Base-by-base conservation (phyloP, 2,888 invertebrate genomes). In the Scaptomyza parva region DNA sequence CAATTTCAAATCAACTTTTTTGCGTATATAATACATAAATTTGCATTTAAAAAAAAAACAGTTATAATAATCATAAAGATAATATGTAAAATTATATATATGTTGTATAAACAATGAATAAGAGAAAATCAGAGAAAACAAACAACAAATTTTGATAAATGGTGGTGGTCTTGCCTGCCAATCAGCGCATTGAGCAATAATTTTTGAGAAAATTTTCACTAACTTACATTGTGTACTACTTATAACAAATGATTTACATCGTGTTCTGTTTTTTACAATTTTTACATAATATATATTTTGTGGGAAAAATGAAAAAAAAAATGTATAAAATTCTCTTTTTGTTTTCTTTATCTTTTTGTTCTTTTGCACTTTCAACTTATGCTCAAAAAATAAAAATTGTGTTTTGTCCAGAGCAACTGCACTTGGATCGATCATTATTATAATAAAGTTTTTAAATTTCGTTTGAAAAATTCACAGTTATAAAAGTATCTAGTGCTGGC, bases 381-480 rank as follows among this genome's bases (percentile, higher is more conserved):
- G 18, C 43, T 62, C 60, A 51, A 69, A 62, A 24, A n/a, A n/a
- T n/a, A n/a, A n/a, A n/a, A n/a, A n/a, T n/a, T n/a, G n/a, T n/a
- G n/a, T n/a, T 61, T 39, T 50, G 62, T 24, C 72, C 60, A 44
- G 50, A 57, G 40, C 50, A 40, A 22, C 26, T 14, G 17, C 22
- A n/a, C 18, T 43, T 47, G 11, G 24, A 18, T n/a, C n/a, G n/a
- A n/a, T n/a, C n/a, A n/a, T 20, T 6, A 18, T 18, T 17, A 7
- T 26, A 11, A 37, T 43, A 6, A 30, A 53, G 24, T 41, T 57
- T 59, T 50, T 0, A 35, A 59, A 33, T 39, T 33, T 53, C 22
- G 43, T 53, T 64, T 70, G 44, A 68, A 60, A 87, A 89, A 84
- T 86, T 88, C 89, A 88, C 88, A 88, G 86, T 82, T 85, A 37